Evolutionary conservation across 1,140 invertebrate genomes (phyloP), one percentile per base, ranked within the genome.

Genomic region (Dendroctonus valens): DNA sequence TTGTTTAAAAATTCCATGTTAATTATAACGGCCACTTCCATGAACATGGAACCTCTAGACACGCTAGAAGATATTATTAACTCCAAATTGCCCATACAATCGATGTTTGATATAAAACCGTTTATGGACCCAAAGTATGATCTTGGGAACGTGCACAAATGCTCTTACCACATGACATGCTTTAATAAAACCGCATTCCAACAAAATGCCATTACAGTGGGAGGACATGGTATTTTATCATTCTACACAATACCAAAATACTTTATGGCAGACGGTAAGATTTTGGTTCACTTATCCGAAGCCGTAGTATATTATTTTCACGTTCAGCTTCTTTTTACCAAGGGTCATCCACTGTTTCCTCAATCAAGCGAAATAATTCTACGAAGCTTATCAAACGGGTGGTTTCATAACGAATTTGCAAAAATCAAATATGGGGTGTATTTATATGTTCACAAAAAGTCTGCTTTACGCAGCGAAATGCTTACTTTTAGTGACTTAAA

Each of bases 1-100:
- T 7, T 58, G 12, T 58, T 58, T 58, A n/a, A 14, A 44, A 58
- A 58, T 44, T 3, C 8, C 38, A 7, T 58, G 46, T 44, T 58
- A 14, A 11, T 58, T 14, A 12, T 58, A 15, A 38, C 9, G 7
- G 55, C 11, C 0, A 58, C 41, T 7, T 15, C 41, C 7, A 12
- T 14, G 40, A 44, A 58, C 50, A 44, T 12, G 7, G 46, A 58
- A 8, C 7, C 12, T 15, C 42, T 58, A 44, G 11, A 58, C 14
- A 58, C 55, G 3, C 15, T 58, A 0, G 55, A 58, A 7, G 55
- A 58, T 11, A 14, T 58, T 14, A 26, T 11, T 12, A 12, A 41
- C 7, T 58, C 55, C 5, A 44, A 44, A 26, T 38, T 58, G 11
- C 55, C 55, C 7, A 44, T 58, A 44, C 7, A 58, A 11, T 14